Base-by-base conservation (phyloP, 2,797 vertebrate species). In the Coreius guichenoti region DNA sequence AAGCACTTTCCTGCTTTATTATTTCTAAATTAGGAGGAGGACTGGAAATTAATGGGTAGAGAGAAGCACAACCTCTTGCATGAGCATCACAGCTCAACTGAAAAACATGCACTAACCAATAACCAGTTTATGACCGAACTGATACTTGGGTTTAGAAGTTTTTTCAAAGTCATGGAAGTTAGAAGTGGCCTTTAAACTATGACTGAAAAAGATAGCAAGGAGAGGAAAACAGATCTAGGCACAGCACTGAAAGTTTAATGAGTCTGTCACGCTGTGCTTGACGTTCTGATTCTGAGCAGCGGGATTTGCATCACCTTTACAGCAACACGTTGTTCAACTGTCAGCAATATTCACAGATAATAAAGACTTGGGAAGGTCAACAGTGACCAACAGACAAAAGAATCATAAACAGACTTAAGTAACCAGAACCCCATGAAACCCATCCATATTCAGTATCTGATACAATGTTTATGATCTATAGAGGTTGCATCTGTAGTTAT, bases 231-330 rank as follows among this genome's bases (percentile, higher is more conserved):
- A 80, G 81, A 87, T 79, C 83, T 77, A 4, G 29, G n/a, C 69
- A 54, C 65, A 54, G 47, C 9, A 36, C 72, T 87, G 43, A 87
- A 85, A 81, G 51, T 81, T 85, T 84, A 19, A 87, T 87, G 82
- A 87, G 70, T 12, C 6, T 61, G 39, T 45, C 51, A 56, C 14
- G 61, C 61, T 31, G 73, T 54, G 58, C 14, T 70, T 8, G 54
- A 39, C 16, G 19, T 6, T 33, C 78, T 33, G 43, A 47, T 65
- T 80, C 63, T n/a, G 78, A 61, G 54, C 70, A 33, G 54, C 3
- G 2, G 43, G 56, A 65, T 54, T 65, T 79, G 39, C 58, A 36
- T 69, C 43, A 68, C 29, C 12, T 51, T 80, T 23, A 67, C 43
- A 72, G 23, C 33, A 7, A 43, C 23, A n/a, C n/a, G 61, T 47